phyloP scores from a whole-genome alignment of 1,140 invertebrate genomes.

The Elymnias hypermnestra region DNA sequence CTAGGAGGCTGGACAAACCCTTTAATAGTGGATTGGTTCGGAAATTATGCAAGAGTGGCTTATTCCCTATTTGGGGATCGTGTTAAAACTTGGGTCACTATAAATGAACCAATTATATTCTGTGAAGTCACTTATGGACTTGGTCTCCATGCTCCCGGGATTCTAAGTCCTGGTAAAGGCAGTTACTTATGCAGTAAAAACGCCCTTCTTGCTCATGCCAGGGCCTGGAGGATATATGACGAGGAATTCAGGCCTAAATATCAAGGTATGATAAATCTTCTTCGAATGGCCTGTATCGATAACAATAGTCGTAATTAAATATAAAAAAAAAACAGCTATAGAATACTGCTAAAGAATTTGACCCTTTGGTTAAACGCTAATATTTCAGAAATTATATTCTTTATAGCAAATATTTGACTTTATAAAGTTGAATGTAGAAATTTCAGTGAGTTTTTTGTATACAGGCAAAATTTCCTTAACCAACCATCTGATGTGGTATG shows the following conservation, averaged over 20 bases:
- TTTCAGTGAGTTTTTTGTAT: too few species aligned
- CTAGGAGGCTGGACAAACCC: constrained; percentile 73
- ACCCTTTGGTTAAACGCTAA: too few species aligned
- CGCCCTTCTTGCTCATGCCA: not conserved
- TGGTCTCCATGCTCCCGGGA: constrained; percentile 20
- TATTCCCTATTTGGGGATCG: constrained; percentile 77
- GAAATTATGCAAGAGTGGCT: constrained; percentile 76
- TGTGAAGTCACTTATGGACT: constrained; percentile 42
- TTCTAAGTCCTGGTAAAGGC: not conserved
- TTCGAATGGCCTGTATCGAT: too few species aligned
- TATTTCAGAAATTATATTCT: too few species aligned
- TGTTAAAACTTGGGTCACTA: constrained; percentile 79
- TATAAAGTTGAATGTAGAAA: too few species aligned
- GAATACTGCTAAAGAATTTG: too few species aligned
- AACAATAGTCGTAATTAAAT: too few species aligned
- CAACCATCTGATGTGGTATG: constrained; percentile 7
- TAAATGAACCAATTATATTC: constrained; percentile 80
- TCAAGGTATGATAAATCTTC: not conserved
- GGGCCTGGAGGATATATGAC: constrained; percentile 77
- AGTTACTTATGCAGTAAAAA: not conserved
- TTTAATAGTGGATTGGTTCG: too few species aligned
- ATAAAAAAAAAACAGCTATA: too few species aligned
- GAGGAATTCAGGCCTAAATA: constrained; percentile 27
- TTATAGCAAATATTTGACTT: too few species aligned
- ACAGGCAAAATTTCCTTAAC: constrained; percentile 11